Conservation (phyloP, 2,888 invertebrate genomes). For the Ceriagrion tenellum region DNA sequence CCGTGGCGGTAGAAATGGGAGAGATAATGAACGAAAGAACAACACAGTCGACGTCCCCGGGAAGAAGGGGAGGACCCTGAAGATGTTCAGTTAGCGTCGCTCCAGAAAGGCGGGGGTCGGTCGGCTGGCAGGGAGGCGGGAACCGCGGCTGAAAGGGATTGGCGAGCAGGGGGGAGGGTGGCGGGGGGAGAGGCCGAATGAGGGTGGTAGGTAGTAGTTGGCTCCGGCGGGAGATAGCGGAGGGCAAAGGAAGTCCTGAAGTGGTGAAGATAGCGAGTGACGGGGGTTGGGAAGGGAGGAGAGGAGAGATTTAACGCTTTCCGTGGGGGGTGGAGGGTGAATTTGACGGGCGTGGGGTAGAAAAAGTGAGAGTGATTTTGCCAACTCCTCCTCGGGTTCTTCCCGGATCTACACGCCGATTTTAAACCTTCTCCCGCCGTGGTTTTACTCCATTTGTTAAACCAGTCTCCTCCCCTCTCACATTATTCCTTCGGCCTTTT, state of each 20-base stretch:
- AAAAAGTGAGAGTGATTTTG: neutral
- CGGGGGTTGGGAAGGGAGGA: neutral
- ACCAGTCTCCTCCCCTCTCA: neutral
- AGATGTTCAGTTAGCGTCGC: constrained; percentile 14
- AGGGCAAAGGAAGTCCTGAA: constrained; percentile 1
- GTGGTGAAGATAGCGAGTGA: neutral
- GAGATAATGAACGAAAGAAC: constrained; percentile 39
- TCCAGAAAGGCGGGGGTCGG: neutral
- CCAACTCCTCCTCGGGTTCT: neutral
- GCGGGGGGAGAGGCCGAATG: neutral
- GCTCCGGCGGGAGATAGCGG: constrained; percentile 8
- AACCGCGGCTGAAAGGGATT: neutral
- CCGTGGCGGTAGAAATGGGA: neutral
- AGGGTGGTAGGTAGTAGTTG: neutral
- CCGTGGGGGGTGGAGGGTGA: neutral
- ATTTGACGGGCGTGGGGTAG: neutral
- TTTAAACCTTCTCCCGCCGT: neutral
- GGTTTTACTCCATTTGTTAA: neutral
- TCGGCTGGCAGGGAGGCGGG: neutral
- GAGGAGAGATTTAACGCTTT: constrained; percentile 42
- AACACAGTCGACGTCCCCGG: constrained; percentile 4
- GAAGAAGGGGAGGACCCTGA: neutral
- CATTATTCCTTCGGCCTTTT: neutral
- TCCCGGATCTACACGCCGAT: neutral
- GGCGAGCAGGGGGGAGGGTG: neutral